These are phyloP conservation scores for Butastur rufipennis DNA, from an alignment of 2,113 vertebrate species.

Conservation along the genomic window DNA sequence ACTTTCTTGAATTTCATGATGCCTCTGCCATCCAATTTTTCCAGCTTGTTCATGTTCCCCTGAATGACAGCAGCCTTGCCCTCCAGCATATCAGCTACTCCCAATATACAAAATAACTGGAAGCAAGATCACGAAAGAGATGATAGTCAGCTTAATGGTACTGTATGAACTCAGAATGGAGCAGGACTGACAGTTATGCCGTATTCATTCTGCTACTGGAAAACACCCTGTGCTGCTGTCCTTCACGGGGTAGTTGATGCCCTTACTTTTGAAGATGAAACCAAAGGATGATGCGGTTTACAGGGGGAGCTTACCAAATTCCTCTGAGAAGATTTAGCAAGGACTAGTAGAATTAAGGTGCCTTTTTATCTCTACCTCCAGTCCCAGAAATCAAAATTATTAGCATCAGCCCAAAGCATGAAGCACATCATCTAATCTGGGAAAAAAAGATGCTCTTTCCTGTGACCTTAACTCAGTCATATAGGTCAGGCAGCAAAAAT, in stretches of 20 bases:
- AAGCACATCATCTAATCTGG: not conserved
- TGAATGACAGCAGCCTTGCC: not conserved
- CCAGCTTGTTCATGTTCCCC: not conserved
- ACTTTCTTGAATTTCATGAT: not conserved
- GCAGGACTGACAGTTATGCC: not conserved
- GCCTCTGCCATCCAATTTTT: not conserved
- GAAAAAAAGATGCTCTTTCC: not conserved
- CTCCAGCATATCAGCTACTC: not conserved
- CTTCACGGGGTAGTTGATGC: not conserved
- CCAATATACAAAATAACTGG: not conserved
- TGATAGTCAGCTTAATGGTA: not conserved
- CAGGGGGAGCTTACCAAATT: not conserved
- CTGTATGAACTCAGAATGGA: not conserved
- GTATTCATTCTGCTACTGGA: not conserved
- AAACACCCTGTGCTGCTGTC: not conserved
- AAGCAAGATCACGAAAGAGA: not conserved
- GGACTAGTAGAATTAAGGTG: not conserved
- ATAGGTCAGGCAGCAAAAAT: constrained; percentile 11
- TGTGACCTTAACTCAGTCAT: constrained; percentile 13
- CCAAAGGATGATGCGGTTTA: not conserved
- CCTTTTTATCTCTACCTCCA: not conserved
- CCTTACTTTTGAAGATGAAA: not conserved
- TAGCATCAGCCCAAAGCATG: not conserved
- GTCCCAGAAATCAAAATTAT: constrained; percentile 3
- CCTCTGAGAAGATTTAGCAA: constrained; percentile 1